Evolutionary conservation across 2,888 invertebrate species (phyloP), one percentile per base, ranked within the genome.

Genomic region (Microplitis manilae): DNA sequence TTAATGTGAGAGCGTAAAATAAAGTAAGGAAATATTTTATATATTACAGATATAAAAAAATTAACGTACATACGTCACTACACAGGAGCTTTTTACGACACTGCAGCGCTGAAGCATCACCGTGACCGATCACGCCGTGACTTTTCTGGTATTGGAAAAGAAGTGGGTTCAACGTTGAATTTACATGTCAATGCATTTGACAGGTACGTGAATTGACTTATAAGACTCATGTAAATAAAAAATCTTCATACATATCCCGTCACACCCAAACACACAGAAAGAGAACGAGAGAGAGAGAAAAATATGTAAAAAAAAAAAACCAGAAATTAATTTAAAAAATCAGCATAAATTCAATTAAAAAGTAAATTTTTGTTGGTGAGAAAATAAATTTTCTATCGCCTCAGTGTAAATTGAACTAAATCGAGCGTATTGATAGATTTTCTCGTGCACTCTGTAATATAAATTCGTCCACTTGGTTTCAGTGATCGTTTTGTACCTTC

Each of bases 121-220:
- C 83, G 85, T 2, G 79, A 69, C 38, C 83, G 86, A 79, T 84
- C 78, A 41, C 83, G 85, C 76, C 85, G 84, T 73, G 85, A 85
- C 79, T 79, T 80, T 74, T 80, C 80, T 76, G 62, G 80, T 80
- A 81, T 80, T 73, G 80, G 80, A 59, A 81, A 81, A 77, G 79
- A 82, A 13, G 77, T 75, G 13, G 79, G 79, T 75, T 77, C 84
- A 74, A 81, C 84, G 74, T 79, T 86, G 78, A 83, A 84, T 81
- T 82, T 86, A 76, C 83, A 84, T 80, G 79, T 86, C 79, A 83
- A 82, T 70, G 84, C 85, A 76, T 83, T 85, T 76, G 86, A 85
- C 84, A 86, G 86, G 86, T 86, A 82, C 75, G 83, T 82, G 65
- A 13, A 79, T 73, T 40, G 39, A 62, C 15, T 64, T 38, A 61